Percentiles rank a stretch among this genome's conserved stretches.
These are phyloP conservation scores for Pachycephala philippinensis DNA, from an alignment of 2,113 vertebrate species.

Conservation along the genomic window DNA sequence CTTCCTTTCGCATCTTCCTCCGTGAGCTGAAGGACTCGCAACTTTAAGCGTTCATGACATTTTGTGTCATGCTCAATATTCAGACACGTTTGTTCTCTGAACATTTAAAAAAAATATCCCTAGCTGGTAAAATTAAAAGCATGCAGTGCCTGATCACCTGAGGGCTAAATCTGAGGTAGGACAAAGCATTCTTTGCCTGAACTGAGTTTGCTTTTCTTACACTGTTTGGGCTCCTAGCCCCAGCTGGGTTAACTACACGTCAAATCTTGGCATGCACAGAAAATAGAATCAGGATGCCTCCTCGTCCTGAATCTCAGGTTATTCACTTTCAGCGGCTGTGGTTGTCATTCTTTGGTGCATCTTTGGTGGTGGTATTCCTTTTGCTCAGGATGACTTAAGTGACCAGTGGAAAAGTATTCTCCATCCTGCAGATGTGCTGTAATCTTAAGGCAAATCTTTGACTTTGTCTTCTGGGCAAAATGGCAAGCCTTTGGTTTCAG, in stretches of 20 bases:
- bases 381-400: background rate
- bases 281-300: background rate
- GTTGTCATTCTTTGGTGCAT: background rate
- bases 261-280: background rate
- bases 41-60: background rate
- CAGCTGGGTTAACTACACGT: background rate
- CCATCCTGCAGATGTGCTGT: background rate
- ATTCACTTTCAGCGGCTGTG: background rate
- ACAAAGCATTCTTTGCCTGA: constrained; percentile 4
- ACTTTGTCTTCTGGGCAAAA: background rate
- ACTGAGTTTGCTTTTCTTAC: constrained; percentile 28
- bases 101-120: background rate
- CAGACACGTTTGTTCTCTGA: background rate
- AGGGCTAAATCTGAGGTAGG: constrained; percentile 40
- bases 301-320: background rate
- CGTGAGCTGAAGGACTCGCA: background rate
- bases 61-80: background rate
- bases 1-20: constrained; percentile 1
- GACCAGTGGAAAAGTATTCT: background rate
- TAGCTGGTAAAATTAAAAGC: constrained; percentile 55
- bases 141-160: constrained; percentile 42
- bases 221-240: background rate
- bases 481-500: background rate
- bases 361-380: background rate
- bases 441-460: background rate